Base-by-base conservation (phyloP, 2,113 vertebrate species). In the Sebastes fasciatus region DNA sequence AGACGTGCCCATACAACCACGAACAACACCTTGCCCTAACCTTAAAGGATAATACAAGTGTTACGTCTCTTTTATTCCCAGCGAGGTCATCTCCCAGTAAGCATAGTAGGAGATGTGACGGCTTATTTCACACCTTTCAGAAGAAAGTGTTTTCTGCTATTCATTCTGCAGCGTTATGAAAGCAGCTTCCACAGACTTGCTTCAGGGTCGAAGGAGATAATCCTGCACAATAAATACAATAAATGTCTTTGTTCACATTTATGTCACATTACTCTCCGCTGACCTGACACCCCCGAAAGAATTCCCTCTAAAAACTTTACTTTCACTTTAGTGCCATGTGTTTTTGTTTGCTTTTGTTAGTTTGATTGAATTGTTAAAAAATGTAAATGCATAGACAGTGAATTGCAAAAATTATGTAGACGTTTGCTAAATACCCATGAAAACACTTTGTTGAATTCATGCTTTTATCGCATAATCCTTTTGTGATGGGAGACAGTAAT, bases 381-480 rank as follows among this genome's bases (percentile, higher is more conserved):
- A 68, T 58, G 26, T 4, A 84, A 66, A 77, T 57, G 2, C 34
- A 46, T 16, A 21, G 3, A 23, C 4, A 2, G 16, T 61, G 40
- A 23, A 57, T 54, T 69, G 65, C 21, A 55, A 66, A 89, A 63
- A 71, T 55, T 66, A 83, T 79, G 55, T 11, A 19, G 45, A 74
- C 66, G 49, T 71, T 85, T 65, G 13, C 65, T 77, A 65, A 88
- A 77, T 70, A 23, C 51, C 54, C 61, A 68, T 21, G 34, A 74
- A 85, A 74, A 34, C 80, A 48, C 58, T 74, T 84, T 62, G 65
- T 49, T 57, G 71, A 74, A 84, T 79, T 79, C 34, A 82, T 71
- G 67, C 81, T 77, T 82, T 89, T 82, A 82, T 79, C 63, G 4
- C 68, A 16, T 92, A 90, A 93, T 90, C 90, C 90, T 82, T 84